phyloP scores from a whole-genome alignment of 2,797 vertebrate genomes.

The Clarias laeviceps region DNA sequence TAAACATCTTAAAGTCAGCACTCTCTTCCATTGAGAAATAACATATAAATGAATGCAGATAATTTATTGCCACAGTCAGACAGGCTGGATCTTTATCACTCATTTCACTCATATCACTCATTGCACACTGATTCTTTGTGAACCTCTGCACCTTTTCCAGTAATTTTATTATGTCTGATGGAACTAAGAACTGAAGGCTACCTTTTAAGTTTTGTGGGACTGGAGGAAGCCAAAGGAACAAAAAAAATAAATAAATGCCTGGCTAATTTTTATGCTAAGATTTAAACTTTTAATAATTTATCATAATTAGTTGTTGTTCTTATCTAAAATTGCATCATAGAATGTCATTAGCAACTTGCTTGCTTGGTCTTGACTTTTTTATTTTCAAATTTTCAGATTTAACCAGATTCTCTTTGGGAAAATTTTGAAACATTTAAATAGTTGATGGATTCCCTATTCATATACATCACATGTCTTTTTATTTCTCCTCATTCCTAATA shows the following conservation, averaged over 20 bases:
- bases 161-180: slow-evolving; percentile 8
- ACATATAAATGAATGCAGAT: not conserved
- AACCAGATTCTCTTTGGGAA: not conserved
- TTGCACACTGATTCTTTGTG: not conserved
- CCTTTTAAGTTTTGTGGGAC: not conserved
- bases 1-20: not conserved
- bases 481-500: not conserved
- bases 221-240: not conserved
- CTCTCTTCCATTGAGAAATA: not conserved
- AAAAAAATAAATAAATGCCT: not conserved
- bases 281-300: not conserved
- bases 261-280: not conserved
- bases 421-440: no score
- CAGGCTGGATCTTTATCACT: not conserved
- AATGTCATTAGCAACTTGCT: not conserved
- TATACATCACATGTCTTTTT: not conserved
- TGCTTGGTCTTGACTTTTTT: no score
- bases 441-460: not conserved
- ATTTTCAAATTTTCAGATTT: not conserved
- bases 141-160: not conserved
- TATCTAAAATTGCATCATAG: not conserved
- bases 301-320: not conserved
- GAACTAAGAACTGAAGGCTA: not conserved
- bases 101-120: not conserved
- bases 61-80: not conserved